These are phyloP conservation scores for Gallinago solitaria DNA, from an alignment of 2,797 vertebrate genomes.

Conservation along the genomic window DNA sequence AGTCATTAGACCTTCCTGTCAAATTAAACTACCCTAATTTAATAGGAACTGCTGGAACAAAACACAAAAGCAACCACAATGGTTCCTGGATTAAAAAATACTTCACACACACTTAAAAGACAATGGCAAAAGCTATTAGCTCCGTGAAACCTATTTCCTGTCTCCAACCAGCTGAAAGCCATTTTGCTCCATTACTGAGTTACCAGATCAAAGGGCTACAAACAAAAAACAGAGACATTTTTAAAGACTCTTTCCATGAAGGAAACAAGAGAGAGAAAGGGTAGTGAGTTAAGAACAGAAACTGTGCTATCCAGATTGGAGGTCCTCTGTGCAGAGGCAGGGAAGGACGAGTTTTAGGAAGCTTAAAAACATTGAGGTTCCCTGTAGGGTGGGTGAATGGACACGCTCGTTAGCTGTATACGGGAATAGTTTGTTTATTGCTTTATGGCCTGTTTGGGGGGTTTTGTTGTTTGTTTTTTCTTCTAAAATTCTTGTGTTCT, in stretches of 20 bases:
- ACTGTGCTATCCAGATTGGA: neutral
- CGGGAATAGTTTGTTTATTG: neutral
- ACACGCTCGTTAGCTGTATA: neutral
- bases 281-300: neutral
- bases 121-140: neutral
- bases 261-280: neutral
- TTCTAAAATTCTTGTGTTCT: neutral
- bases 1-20: neutral
- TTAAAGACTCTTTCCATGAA: neutral
- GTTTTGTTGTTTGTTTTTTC: no score
- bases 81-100: neutral
- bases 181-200: neutral
- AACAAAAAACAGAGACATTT: neutral
- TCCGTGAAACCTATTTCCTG: neutral
- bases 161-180: neutral
- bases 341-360: neutral
- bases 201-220: neutral
- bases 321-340: neutral
- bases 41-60: constrained; percentile 7
- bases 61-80: neutral
- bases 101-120: neutral
- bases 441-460: neutral
- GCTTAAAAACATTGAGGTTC: neutral
- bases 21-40: neutral
- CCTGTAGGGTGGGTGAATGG: neutral